Evolutionary conservation across 92 coral and sea anemone genomes (phyloP).

Genomic region (Siderastrea radians): DNA sequence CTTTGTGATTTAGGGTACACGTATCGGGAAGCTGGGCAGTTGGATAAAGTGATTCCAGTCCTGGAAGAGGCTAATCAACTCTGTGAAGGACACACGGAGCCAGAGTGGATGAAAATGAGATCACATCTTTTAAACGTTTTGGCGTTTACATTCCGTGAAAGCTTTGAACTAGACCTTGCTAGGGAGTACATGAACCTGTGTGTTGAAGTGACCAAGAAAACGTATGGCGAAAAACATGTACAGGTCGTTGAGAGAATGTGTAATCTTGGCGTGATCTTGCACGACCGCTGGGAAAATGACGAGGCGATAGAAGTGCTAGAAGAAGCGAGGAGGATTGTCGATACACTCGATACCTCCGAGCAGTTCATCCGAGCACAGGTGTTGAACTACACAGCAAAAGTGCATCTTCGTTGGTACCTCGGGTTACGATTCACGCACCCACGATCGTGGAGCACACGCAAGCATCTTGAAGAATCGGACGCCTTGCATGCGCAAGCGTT

Average conservation of each 20-base stretch:
- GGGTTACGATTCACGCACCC: conserved; percentile 70
- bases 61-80: conserved; percentile 81
- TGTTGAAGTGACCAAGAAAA: conserved; percentile 76
- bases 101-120: conserved; percentile 68
- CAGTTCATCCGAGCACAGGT: conserved; percentile 73
- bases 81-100: conserved; percentile 61
- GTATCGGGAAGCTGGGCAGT: conserved; percentile 84
- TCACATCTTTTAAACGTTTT: conserved; percentile 80
- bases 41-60: conserved; percentile 74
- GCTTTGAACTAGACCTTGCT: conserved; percentile 81
- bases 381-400: conserved; percentile 85
- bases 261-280: conserved; percentile 87
- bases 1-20: conserved; percentile 88
- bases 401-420: conserved; percentile 81
- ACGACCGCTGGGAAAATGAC: conserved; percentile 84
- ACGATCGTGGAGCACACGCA: conserved; percentile 42
- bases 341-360: conserved; percentile 40
- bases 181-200: conserved; percentile 80
- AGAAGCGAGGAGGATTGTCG: conserved; percentile 77
- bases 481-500: conserved; percentile 80
- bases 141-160: conserved; percentile 87
- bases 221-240: conserved; percentile 65
- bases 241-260: conserved; percentile 89
- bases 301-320: conserved; percentile 79
- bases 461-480: conserved; percentile 68